Percentiles rank a stretch among this genome's conserved stretches.
Evolutionary conservation across 2,113 vertebrate genomes (phyloP).

Genomic region (Progne subis): DNA sequence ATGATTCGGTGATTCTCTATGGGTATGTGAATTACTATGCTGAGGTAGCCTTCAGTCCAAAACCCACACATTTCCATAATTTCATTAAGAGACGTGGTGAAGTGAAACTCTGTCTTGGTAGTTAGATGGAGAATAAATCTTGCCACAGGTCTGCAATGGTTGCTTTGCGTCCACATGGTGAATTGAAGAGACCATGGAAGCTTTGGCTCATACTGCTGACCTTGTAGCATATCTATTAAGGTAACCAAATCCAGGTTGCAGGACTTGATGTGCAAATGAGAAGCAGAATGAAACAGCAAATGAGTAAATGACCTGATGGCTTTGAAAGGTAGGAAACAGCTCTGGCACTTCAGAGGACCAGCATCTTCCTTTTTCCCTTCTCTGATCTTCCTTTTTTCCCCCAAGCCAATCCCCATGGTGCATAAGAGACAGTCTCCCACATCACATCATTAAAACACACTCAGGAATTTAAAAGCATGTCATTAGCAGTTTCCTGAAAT

Average conservation of each 20-base stretch:
- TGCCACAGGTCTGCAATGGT: neutral
- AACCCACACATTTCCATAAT: neutral
- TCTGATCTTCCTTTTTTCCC: neutral
- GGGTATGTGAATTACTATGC: fast-evolving
- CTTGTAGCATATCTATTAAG: neutral
- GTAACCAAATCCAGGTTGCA: neutral
- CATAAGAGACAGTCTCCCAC: neutral
- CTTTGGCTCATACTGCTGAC: neutral
- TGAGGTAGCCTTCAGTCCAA: neutral
- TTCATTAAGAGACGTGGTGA: neutral
- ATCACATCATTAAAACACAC: neutral
- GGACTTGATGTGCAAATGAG: neutral
- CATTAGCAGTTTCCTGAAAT: conserved; percentile 15
- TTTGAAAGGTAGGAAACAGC: neutral
- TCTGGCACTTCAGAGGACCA: neutral
- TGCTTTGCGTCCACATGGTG: neutral
- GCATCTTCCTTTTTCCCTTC: neutral
- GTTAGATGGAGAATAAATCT: neutral
- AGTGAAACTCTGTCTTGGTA: neutral
- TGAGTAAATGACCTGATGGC: neutral
- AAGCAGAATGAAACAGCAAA: neutral
- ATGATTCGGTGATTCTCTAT: neutral
- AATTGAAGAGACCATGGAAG: neutral
- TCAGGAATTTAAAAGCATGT: neutral
- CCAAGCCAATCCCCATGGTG: neutral